Base-by-base conservation (phyloP, 1,140 invertebrate species). In the Nephila pilipes region DNA sequence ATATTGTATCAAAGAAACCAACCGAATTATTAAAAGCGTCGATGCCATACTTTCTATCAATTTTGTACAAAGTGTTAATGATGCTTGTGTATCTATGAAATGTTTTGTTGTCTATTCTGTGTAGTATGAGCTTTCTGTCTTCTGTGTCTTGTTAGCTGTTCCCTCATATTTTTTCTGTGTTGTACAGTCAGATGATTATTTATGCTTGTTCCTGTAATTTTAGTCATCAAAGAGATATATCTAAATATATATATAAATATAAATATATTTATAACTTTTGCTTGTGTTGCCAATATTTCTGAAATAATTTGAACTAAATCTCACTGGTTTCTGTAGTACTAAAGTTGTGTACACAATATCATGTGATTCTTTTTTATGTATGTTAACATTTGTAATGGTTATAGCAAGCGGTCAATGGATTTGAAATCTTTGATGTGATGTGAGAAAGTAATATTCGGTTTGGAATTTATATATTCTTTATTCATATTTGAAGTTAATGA, bases 101-200 rank as follows among this genome's bases (percentile, higher is more conserved):
- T 58, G 83, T 79, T 87, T 87, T 87, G 91, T 93, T 93, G 85
- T 87, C 83, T 57, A 85, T 92, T 87, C 83, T 87, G 87, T 87
- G 91, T 93, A 93, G 91, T 87, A 93, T 32, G 91, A 93, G 91
- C 91, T 87, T 93, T 87, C 54, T 65, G 69, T 38, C 46, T 63
- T 32, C 20, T 69, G 83, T 87, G 83, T 93, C 12, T 79, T 87
- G 80, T 92, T 92, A 79, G 83, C 65, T 87, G 83, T 87, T 93
- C 81, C 29, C n/a, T 80, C 10, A 60, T 93, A 57, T 54, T 87
- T 79, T 87, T 60, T 92, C 38, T 87, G 91, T 93, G 85, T 80
- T 93, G 91, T 93, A 93, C 91, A 93, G 91, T 93, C 91, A 93
- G 46, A 93, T 93, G 91, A 93, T 93, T 93, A 93, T 93, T 93